Evolutionary conservation across 2,888 invertebrate genomes (phyloP), one percentile per base, ranked within the genome.

Genomic region (Andrena hattorfiana): DNA sequence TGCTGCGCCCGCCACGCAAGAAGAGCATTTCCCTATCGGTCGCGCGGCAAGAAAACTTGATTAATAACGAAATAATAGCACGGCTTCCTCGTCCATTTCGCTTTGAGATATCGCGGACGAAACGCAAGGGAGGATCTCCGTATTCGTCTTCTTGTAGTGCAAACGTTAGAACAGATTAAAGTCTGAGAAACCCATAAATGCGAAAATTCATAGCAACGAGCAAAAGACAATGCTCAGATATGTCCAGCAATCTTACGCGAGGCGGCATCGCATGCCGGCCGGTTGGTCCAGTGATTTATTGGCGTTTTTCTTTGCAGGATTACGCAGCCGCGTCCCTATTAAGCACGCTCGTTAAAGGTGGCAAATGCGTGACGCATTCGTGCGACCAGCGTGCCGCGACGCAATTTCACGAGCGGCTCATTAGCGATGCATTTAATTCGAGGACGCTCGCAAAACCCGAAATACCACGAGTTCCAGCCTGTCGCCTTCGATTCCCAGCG

Each of bases 61-160:
- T 93, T 93, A 92, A 93, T 92, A 92, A 92, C 91, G 86, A 89
- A 91, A 90, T 92, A 93, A 93, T 93, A 92, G 93, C 89, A 92
- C 81, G 23, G 85, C 85, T 85, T 83, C 85, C 77, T 64, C 7
- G 49, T 48, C 16, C 51, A 2, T 35, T 42, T 63, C 59, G 66
- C 60, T 59, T 42, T 60, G 69, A 70, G 69, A 64, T 73, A 75
- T 83, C 69, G 72, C 73, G 74, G 79, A 82, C 68, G 48, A 78
- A 70, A 69, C 51, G 0, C 13, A 54, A 30, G 20, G 56, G 49
- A 59, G 35, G 35, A 35, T 59, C 42, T 3, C 54, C 28, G 42
- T 30, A 4, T 26, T 56, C 23, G 10, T 56, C 1, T 3, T 4
- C 26, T 32, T 16, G 13, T 13, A 23, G 35, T 68, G 8, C n/a